Percentiles rank a stretch among this genome's conserved stretches.
phyloP scores from a whole-genome alignment of 2,113 vertebrate genomes.

The Marcusenius ussheri region DNA sequence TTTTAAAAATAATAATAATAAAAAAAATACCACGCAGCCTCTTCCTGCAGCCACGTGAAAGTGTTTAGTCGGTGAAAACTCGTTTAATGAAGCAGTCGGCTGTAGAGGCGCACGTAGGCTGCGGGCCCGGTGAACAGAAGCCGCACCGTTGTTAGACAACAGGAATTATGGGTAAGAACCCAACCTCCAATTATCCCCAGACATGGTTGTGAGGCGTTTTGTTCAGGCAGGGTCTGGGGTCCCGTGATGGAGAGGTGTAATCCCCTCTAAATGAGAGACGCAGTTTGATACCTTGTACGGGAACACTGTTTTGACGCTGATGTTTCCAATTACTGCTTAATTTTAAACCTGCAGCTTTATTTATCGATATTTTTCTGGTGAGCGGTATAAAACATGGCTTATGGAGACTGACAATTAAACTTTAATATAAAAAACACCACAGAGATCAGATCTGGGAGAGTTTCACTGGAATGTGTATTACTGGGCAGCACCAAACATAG shows the following conservation, averaged over 20 bases:
- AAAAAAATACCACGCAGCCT: neutral
- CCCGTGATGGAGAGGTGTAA: slow-evolving; percentile 38
- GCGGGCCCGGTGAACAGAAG: slow-evolving; percentile 16
- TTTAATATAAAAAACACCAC: neutral
- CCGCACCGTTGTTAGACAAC: slow-evolving; percentile 32
- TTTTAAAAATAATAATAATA: slow-evolving; percentile 2
- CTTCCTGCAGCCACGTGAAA: neutral
- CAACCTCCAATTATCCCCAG: slow-evolving; percentile 38
- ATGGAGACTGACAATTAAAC: neutral
- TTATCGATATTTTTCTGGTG: neutral
- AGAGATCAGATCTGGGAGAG: neutral
- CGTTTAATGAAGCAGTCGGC: slow-evolving; percentile 23
- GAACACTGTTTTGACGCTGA: slow-evolving; percentile 34
- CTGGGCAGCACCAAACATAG: neutral
- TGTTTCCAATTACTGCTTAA: slow-evolving; percentile 37
- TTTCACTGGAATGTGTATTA: neutral
- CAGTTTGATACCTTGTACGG: slow-evolving; percentile 28
- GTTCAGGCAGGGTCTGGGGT: slow-evolving; percentile 41
- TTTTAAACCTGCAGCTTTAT: slow-evolving; percentile 17
- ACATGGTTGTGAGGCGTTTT: slow-evolving; percentile 27
- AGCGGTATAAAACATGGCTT: neutral
- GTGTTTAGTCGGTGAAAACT: neutral
- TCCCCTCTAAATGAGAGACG: slow-evolving; percentile 31
- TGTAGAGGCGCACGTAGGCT: neutral
- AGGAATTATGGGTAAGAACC: slow-evolving; percentile 38